These are phyloP conservation scores for Amaurobius ferox DNA, from an alignment of 2,888 invertebrate genomes.

Conservation along the genomic window DNA sequence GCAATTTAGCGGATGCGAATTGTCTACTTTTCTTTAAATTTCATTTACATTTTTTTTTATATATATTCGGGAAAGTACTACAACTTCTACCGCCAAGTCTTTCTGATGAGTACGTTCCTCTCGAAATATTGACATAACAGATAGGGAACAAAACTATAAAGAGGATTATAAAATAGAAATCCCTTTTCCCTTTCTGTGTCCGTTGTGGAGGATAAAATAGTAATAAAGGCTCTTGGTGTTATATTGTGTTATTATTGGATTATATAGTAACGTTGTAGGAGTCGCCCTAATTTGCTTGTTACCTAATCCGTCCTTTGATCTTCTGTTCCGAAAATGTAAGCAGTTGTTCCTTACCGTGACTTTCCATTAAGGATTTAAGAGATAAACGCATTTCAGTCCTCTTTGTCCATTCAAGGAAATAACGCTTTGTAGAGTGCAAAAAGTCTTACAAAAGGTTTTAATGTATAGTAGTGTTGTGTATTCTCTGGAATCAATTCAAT, in stretches of 20 bases:
- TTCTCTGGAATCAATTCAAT: too few relatives aligned
- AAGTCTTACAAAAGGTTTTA: too few relatives aligned
- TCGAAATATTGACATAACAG: constrained; percentile 3
- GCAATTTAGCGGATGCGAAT: background rate
- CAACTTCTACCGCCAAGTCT: too few relatives aligned
- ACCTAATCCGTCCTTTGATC: background rate
- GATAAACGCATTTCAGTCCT: background rate
- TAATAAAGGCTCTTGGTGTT: background rate
- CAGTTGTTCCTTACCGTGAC: background rate
- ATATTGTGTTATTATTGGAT: constrained; percentile 14
- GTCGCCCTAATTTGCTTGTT: constrained; percentile 10
- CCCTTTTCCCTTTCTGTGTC: background rate
- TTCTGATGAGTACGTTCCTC: background rate
- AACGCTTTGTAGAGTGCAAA: too few relatives aligned
- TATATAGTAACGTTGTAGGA: too few relatives aligned
- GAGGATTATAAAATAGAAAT: background rate
- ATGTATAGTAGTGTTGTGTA: too few relatives aligned
- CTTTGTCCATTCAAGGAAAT: background rate
- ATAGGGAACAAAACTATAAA: background rate
- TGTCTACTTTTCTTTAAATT: background rate
- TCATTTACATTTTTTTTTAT: background rate
- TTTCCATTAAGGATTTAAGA: background rate
- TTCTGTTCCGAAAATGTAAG: background rate
- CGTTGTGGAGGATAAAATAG: background rate
- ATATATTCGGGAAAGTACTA: too few relatives aligned